Base-by-base conservation (phyloP, 2,797 vertebrate genomes). In the Coregonus ussuriensis region DNA sequence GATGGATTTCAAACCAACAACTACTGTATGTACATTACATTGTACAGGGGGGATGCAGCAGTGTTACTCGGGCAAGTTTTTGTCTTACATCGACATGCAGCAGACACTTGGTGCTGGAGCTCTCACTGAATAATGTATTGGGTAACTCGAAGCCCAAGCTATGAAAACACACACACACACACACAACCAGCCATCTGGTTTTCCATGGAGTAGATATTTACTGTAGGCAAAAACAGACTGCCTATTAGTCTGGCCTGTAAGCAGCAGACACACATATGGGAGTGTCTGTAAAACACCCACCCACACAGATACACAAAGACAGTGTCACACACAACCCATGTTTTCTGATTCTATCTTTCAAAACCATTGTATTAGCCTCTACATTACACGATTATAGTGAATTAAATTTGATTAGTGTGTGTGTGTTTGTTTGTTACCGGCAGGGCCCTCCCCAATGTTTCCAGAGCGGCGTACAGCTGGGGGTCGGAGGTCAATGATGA, bases 401-500 rank as follows among this genome's bases (percentile, higher is more conserved):
- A 74, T 73, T 15, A 1, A 59, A 56, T 33, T 35, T 33, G 16
- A 59, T 83, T 74, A 74, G 66, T 70, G 16, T 80, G 51, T 84
- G 37, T 74, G 68, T 76, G 68, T 31, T 56, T 82, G 51, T 53
- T 72, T 52, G 15, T 31, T 56, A 81, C 79, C 83, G 78, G 83
- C 74, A 81, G 72, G 73, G 82, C 66, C 77, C 78, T 82, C 84
- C 88, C 77, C 53, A 80, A 79, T 87, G 83, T 88, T 82, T 68
- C 72, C 29, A 70, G 73, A 79, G 65, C 79, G 84, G 78, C 77
- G 84, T 89, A 80, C 86, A 90, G 87, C 88, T 89, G 85, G 77
- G 77, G 86, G 89, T 90, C 89, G 88, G 67, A 85, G 92, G 82
- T 93, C 89, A 87, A 75, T n/a, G 4, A 75, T 18, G 4, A 88